Evolutionary conservation across 1,140 invertebrate genomes (phyloP), one percentile per base, ranked within the genome.

Genomic region (Paralvinella palmiformis): DNA sequence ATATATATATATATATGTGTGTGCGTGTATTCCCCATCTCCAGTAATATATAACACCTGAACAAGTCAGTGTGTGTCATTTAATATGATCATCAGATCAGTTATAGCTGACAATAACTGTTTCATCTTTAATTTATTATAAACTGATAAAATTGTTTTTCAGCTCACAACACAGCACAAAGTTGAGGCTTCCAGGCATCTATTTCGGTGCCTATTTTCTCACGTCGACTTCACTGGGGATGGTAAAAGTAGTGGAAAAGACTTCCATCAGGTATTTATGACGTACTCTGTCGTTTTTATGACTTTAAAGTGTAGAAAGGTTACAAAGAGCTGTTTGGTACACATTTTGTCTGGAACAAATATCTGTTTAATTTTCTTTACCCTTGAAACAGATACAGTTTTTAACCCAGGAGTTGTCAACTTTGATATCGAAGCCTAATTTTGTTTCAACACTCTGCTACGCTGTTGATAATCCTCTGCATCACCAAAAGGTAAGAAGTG

Each of bases 101-200:
- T n/a, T n/a, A n/a, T n/a, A n/a, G n/a, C n/a, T n/a, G n/a, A n/a
- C n/a, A n/a, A n/a, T n/a, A n/a, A n/a, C n/a, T n/a, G n/a, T n/a
- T n/a, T n/a, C n/a, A n/a, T n/a, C n/a, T n/a, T n/a, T n/a, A n/a
- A n/a, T n/a, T n/a, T n/a, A n/a, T n/a, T n/a, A n/a, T n/a, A n/a
- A n/a, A n/a, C n/a, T n/a, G n/a, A n/a, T n/a, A n/a, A n/a, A n/a
- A n/a, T 67, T 67, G 59, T 59, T 70, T 73, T 72, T 67, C 79
- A 91, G 90, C 85, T 91, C 82, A 87, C 91, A 67, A 83, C 85
- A 82, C 85, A 86, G 77, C 86, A 90, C 84, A 89, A 90, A 82
- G 85, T 89, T 80, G 90, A 91, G 85, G 89, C 89, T 81, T 89
- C 92, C 83, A 86, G 89, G 83, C 90, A 92, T 85, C 86, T 90